A percentile compares a stretch with the other conserved stretches of the same genome.
phyloP scores from a whole-genome alignment of 1,140 invertebrate species.

The Hormaphis cornu region DNA sequence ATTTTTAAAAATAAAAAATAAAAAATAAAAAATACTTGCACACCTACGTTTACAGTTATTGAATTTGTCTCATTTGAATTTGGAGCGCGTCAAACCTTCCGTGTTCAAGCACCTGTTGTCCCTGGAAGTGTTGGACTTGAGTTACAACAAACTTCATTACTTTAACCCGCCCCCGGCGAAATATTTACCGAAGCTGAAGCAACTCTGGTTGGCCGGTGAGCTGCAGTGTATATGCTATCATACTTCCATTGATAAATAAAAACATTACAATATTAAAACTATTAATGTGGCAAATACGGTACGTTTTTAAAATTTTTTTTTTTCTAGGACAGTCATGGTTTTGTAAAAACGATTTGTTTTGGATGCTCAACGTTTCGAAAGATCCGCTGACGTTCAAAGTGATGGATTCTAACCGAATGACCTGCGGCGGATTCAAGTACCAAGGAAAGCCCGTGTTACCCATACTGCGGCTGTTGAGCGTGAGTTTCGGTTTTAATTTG shows the following conservation, averaged over 20 bases:
- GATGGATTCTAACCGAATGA: constrained; percentile 25
- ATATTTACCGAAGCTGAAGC: constrained; percentile 16
- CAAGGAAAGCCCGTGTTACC: constrained; percentile 28
- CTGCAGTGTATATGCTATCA: too few relatives aligned
- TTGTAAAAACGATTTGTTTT: constrained; percentile 29
- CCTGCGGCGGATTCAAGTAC: constrained; percentile 29
- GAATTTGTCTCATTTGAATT: constrained; percentile 28
- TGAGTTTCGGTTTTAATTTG: background rate
- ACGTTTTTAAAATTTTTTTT: background rate
- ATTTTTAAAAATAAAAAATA: too few relatives aligned
- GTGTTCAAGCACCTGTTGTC: constrained; percentile 16
- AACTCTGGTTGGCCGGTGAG: constrained; percentile 35
- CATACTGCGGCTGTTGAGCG: constrained; percentile 12
- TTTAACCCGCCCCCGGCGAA: background rate
- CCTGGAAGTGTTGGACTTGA: constrained; percentile 33
- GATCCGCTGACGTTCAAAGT: constrained; percentile 1
- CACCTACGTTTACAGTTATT: constrained; percentile 19
- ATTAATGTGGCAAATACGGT: too few relatives aligned
- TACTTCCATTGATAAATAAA: too few relatives aligned
- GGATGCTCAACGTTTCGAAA: constrained; percentile 18
- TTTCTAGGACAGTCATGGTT: constrained; percentile 29
- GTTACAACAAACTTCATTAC: constrained; percentile 32
- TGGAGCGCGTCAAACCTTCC: constrained; percentile 20
- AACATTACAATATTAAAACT: too few relatives aligned
- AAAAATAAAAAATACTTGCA: too few relatives aligned